Conservation (phyloP, 2,888 invertebrate genomes). For the Hirtodrosophila cameraria region DNA sequence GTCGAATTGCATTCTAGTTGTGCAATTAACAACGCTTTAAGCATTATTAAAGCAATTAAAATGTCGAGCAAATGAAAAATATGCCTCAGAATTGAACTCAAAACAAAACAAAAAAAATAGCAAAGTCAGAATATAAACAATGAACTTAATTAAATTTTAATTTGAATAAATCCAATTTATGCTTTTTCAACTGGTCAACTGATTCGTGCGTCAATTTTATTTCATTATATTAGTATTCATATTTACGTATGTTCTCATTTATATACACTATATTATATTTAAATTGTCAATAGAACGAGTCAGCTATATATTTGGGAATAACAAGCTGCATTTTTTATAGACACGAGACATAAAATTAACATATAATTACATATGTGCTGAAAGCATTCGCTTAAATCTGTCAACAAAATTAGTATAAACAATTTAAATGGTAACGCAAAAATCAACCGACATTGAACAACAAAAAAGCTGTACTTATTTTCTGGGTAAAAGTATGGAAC, state of each 20-base stretch:
- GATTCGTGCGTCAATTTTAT: conserved; percentile 27
- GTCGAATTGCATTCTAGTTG: not conserved
- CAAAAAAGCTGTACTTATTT: too few relatives aligned
- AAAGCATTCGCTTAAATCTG: conserved; percentile 4
- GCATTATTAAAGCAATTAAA: conserved; percentile 9
- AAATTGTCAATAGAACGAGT: not conserved
- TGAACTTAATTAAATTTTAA: conserved; percentile 43
- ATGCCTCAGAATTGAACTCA: not conserved
- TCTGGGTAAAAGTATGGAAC: too few relatives aligned
- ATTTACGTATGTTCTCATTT: not conserved
- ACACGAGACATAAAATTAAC: not conserved
- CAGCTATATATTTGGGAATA: not conserved
- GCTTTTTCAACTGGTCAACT: conserved; percentile 23
- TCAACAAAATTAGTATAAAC: conserved; percentile 8
- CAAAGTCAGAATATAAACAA: conserved; percentile 1
- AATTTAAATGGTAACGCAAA: conserved; percentile 16
- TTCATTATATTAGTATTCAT: conserved; percentile 24
- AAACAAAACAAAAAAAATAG: not conserved
- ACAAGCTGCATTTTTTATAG: conserved; percentile 4
- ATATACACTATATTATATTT: not conserved
- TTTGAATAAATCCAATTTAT: conserved; percentile 29
- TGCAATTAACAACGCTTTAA: conserved; percentile 8
- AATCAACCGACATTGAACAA: too few relatives aligned
- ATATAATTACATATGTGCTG: too few relatives aligned
- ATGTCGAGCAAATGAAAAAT: not conserved